Percentiles rank a stretch among this genome's conserved stretches.
Conservation (phyloP, 92 coral and sea anemone genomes). For the Metridium senile region DNA sequence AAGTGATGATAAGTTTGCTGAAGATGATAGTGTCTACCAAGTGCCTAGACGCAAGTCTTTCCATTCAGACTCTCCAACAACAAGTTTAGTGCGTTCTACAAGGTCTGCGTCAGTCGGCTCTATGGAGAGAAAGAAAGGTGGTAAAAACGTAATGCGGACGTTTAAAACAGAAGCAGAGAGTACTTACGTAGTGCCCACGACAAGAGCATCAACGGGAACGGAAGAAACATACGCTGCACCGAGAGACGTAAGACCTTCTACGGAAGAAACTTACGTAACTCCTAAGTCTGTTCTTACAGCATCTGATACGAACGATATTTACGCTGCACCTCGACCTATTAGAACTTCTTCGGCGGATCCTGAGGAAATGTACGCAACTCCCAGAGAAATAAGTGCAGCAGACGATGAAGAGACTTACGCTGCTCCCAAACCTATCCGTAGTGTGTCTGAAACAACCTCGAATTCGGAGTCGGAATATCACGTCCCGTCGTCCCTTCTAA, state of each 20-base stretch:
- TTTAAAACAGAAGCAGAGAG: neutral
- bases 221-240: conserved; percentile 30
- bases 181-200: conserved; percentile 16
- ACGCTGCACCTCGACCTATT: conserved; percentile 23
- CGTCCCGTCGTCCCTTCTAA: conserved; percentile 12
- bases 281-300: conserved; percentile 8
- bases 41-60: conserved; percentile 30
- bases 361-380: conserved; percentile 24
- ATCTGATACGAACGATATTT: conserved; percentile 8
- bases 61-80: conserved; percentile 6
- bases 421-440: conserved; percentile 6
- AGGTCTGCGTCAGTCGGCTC: conserved; percentile 31
- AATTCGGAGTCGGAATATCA: conserved; percentile 30
- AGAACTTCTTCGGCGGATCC: neutral
- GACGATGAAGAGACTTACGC: conserved; percentile 2
- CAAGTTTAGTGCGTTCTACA: conserved; percentile 14
- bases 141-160: neutral
- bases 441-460: neutral
- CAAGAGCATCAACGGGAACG: neutral
- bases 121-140: conserved; percentile 16
- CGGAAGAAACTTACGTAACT: conserved; percentile 27
- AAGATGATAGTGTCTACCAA: conserved; percentile 15
- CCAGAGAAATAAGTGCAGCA: neutral
- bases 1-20: neutral
- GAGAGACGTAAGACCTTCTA: conserved; percentile 9